These are phyloP conservation scores for Antheraea yamamai DNA, from an alignment of 2,888 invertebrate genomes.

Conservation along the genomic window DNA sequence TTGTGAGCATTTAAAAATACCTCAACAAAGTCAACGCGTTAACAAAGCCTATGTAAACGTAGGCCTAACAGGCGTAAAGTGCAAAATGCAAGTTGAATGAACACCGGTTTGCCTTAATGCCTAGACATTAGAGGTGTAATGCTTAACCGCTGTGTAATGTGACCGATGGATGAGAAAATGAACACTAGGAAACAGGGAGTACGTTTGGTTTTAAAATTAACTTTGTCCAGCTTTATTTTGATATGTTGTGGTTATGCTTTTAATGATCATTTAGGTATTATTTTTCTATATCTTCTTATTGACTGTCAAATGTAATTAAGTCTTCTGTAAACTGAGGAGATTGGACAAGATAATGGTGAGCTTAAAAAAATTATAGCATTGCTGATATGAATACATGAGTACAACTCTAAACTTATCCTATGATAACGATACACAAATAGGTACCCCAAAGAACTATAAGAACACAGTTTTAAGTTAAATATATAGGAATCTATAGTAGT, in stretches of 20 bases:
- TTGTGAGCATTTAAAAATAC: slow-evolving; percentile 19
- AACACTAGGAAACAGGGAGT: slow-evolving; percentile 39
- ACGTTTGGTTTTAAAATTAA: slow-evolving; percentile 17
- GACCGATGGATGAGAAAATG: slow-evolving; percentile 43
- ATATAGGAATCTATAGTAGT: too few species aligned
- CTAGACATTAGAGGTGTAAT: slow-evolving; percentile 11
- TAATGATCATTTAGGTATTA: too few species aligned
- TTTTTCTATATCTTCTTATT: background rate
- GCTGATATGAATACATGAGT: too few species aligned
- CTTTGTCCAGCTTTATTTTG: background rate
- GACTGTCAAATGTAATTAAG: background rate
- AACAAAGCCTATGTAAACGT: slow-evolving; percentile 44
- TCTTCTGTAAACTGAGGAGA: background rate
- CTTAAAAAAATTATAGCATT: too few species aligned
- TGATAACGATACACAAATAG: too few species aligned
- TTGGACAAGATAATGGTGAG: too few species aligned
- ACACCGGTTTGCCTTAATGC: slow-evolving; percentile 29
- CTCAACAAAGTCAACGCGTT: slow-evolving; percentile 36
- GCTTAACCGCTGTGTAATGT: slow-evolving; percentile 37
- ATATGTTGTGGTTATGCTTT: too few species aligned
- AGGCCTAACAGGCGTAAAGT: slow-evolving; percentile 59
- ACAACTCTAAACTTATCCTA: too few species aligned
- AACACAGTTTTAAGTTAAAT: too few species aligned
- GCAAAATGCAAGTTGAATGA: slow-evolving; percentile 48
- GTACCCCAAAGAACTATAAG: too few species aligned